Evolutionary conservation across 2,888 invertebrate species (phyloP).

Genomic region (Drosophila incognita): DNA sequence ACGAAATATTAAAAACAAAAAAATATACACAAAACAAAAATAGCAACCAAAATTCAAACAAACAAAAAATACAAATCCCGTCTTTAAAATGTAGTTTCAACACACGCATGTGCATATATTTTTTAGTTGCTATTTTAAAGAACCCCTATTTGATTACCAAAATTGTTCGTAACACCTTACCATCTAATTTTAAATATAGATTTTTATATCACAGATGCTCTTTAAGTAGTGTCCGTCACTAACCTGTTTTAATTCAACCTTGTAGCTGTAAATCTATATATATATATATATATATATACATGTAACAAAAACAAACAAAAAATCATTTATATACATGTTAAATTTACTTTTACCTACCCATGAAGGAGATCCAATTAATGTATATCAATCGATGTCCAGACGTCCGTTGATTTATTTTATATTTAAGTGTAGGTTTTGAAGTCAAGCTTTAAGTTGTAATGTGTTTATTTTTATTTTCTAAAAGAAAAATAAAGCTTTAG

Average conservation of each 20-base stretch:
- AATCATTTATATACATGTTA: slow-evolving; percentile 6
- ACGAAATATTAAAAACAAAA: slow-evolving; percentile 6
- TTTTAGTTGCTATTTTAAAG: slow-evolving; percentile 33
- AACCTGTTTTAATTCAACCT: slow-evolving; percentile 10
- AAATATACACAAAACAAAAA: not conserved
- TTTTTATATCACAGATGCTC: slow-evolving; percentile 19
- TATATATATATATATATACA: not conserved
- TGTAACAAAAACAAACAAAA: not conserved
- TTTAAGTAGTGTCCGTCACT: slow-evolving; percentile 20
- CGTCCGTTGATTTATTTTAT: slow-evolving; percentile 42
- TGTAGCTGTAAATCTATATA: slow-evolving; percentile 11
- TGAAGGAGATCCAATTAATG: slow-evolving; percentile 6
- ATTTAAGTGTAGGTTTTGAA: slow-evolving; percentile 33
- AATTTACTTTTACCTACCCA: slow-evolving; percentile 5
- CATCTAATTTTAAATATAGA: slow-evolving; percentile 19
- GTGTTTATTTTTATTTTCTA: slow-evolving; percentile 55
- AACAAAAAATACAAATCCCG: slow-evolving; percentile 2
- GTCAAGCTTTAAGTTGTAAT: slow-evolving; percentile 34
- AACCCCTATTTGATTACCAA: slow-evolving; percentile 27
- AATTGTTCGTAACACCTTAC: slow-evolving; percentile 23
- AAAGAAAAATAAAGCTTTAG: slow-evolving; percentile 52
- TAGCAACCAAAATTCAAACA: not conserved
- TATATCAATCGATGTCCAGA: slow-evolving; percentile 31
- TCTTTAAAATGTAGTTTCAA: slow-evolving; percentile 29
- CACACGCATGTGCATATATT: slow-evolving; percentile 9